Percentiles rank a stretch among this genome's conserved stretches.
phyloP scores from a whole-genome alignment of 1,140 invertebrate genomes.

The Scaptomyza hsui region DNA sequence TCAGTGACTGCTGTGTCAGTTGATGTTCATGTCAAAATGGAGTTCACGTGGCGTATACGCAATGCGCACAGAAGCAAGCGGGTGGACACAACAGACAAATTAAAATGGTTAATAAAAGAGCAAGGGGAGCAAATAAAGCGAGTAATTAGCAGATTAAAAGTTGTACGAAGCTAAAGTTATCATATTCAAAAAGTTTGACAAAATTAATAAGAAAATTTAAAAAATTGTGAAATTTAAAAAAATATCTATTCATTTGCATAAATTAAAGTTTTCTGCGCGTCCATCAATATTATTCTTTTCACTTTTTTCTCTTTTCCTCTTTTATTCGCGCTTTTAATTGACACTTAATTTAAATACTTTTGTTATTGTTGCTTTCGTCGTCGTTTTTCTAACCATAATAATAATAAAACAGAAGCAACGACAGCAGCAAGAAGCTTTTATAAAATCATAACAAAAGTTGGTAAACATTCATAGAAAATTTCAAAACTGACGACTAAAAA shows the following conservation, averaged over 20 bases:
- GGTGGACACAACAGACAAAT: not conserved
- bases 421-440: constrained; percentile 36
- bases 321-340: constrained; percentile 16
- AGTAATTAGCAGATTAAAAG: too few species aligned
- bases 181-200: too few species aligned
- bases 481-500: constrained; percentile 42
- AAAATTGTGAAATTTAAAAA: too few species aligned
- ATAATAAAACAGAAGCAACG: constrained; percentile 11
- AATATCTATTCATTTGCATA: too few species aligned
- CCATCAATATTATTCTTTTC: not conserved
- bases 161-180: too few species aligned
- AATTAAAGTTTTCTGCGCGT: too few species aligned
- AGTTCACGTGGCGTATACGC: constrained; percentile 30
- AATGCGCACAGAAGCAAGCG: constrained; percentile 3
- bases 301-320: not conserved
- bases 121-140: too few species aligned
- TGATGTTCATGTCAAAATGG: not conserved
- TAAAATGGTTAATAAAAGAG: too few species aligned
- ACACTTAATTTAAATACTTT: constrained; percentile 1
- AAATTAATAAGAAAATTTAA: too few species aligned
- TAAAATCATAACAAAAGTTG: constrained; percentile 22
- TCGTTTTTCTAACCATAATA: constrained; percentile 24
- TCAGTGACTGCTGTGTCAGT: not conserved
- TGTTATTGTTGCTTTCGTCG: not conserved
- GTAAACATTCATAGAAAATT: constrained; percentile 36